These are phyloP conservation scores for Phocoena sinus DNA, from an alignment of 2,113 vertebrate genomes.

Conservation along the genomic window DNA sequence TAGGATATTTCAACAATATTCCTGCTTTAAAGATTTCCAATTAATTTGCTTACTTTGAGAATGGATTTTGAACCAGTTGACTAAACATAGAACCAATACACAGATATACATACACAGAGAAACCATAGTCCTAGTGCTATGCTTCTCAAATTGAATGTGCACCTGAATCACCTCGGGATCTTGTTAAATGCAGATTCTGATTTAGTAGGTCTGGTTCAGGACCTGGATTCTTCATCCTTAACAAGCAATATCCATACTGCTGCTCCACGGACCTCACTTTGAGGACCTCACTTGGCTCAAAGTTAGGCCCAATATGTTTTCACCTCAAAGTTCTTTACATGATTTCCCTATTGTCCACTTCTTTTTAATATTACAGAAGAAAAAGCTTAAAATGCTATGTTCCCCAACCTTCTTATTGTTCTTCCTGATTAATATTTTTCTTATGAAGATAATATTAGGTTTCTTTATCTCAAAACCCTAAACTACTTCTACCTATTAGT, in stretches of 20 bases:
- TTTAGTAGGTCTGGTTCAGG: rapidly evolving
- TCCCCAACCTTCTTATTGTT: background rate
- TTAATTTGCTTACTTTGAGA: background rate
- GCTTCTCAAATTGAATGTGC: background rate
- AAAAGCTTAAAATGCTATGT: background rate
- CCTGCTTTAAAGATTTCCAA: background rate
- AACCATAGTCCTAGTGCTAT: background rate
- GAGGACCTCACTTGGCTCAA: background rate
- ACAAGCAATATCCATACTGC: background rate
- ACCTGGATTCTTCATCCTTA: background rate
- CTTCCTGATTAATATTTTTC: background rate
- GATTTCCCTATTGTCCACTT: background rate
- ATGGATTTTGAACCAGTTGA: background rate
- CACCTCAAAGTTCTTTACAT: background rate
- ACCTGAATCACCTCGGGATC: background rate
- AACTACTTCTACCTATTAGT: background rate
- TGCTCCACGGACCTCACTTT: background rate
- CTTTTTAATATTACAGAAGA: background rate
- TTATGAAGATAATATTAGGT: background rate
- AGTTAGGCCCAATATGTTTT: background rate
- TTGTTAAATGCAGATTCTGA: background rate
- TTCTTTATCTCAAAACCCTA: background rate
- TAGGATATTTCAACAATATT: background rate
- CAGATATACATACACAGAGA: background rate
- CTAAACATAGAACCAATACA: background rate